Evolutionary conservation across 2,113 vertebrate species (phyloP), one percentile per base, ranked within the genome.

Genomic region (Centropristis striata): DNA sequence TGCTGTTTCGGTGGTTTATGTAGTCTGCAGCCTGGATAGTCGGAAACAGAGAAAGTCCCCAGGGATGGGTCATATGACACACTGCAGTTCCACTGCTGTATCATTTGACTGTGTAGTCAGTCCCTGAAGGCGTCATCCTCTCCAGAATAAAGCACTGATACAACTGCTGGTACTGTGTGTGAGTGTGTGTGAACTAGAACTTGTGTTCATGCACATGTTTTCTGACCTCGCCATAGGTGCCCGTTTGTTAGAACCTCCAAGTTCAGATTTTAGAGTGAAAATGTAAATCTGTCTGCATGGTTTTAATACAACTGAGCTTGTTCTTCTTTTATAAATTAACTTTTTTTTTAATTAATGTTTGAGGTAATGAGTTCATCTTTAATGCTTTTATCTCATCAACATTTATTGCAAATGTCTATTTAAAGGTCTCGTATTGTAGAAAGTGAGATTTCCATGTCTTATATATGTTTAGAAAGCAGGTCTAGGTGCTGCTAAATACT

Each of bases 11-110:
- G 59, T 58, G 65, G 69, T 73, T 85, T 76, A 41, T 85, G 71
- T 60, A 51, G 54, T 70, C 28, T 76, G 67, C 23, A 86, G 81
- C 28, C 60, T 9, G 67, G 71, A 71, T 87, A 16, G 81, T 85
- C 69, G 0, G 85, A 87, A 76, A 88, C 68, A 64, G 66, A 86
- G 65, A 86, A 86, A 83, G 84, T 88, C 90, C 89, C 88, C 39
- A 37, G 84, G 84, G 87, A 84, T 27, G 82, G 78, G 81, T 91
- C 91, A 91, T 86, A 90, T 92, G 91, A 92, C 85, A 80, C 86
- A 76, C 91, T 84, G 86, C 86, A 79, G 90, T 81, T 84, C 81
- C 86, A 86, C 84, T 87, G 84, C 80, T 88, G 84, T 80, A 86
- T 92, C 91, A 87, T 91, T 86, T 93, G 88, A 92, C 86, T 91